phyloP scores from a whole-genome alignment of 2,113 vertebrate genomes.

The Ceratotherium simum region DNA sequence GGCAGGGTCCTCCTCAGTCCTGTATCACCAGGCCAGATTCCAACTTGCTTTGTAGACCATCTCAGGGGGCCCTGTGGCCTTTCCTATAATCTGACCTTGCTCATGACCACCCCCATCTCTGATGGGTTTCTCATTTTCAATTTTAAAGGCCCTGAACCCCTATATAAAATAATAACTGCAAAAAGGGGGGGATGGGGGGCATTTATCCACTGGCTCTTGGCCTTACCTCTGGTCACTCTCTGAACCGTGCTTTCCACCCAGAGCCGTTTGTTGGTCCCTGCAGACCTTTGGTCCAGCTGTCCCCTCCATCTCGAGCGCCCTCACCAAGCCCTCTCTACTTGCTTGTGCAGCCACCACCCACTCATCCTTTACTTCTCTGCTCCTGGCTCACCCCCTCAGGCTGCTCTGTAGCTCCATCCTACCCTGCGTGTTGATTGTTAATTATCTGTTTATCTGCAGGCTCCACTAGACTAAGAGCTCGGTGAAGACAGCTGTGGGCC shows the following conservation, averaged over 20 bases:
- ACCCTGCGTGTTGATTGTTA: neutral
- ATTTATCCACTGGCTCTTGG: neutral
- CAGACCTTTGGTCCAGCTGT: neutral
- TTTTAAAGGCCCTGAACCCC: neutral
- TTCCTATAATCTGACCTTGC: neutral
- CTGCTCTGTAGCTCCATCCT: neutral
- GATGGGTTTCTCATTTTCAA: neutral
- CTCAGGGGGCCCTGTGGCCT: neutral
- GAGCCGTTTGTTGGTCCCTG: fast-evolving
- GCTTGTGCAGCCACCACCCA: fast-evolving
- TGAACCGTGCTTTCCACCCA: neutral
- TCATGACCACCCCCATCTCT: neutral
- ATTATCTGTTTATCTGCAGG: neutral
- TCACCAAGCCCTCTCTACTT: neutral
- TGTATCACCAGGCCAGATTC: neutral
- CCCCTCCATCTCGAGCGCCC: neutral
- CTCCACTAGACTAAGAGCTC: neutral
- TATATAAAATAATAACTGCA: no score
- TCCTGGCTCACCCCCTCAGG: neutral
- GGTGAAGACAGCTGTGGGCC: neutral
- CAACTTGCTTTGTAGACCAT: neutral
- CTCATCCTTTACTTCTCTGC: neutral
- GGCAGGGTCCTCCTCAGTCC: neutral
- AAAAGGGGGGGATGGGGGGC: fast-evolving
- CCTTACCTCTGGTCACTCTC: no score